phyloP scores from a whole-genome alignment of 2,888 invertebrate genomes.

The Leucozona laternaria region DNA sequence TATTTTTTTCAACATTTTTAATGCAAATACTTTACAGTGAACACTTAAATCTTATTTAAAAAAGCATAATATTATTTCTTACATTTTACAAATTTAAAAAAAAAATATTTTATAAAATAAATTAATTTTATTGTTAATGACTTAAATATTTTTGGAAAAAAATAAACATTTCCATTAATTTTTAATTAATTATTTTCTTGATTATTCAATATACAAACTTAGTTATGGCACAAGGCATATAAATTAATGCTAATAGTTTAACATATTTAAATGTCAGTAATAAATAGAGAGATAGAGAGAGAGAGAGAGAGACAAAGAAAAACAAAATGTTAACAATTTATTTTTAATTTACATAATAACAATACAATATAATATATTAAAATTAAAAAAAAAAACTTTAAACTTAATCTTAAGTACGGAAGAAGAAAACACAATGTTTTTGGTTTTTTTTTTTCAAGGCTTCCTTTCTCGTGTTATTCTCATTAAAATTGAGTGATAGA shows the following conservation, averaged over 20 bases:
- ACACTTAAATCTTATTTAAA: conserved; percentile 41
- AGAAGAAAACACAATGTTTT: not conserved
- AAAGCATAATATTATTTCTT: conserved; percentile 8
- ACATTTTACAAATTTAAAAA: conserved; percentile 14
- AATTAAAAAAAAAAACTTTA: conserved; percentile 35
- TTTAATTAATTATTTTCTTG: not conserved
- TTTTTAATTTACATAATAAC: conserved; percentile 52
- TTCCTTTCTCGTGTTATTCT: conserved; percentile 28
- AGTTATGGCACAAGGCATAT: conserved; percentile 69
- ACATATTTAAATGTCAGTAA: conserved; percentile 56
- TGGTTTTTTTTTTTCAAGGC: not conserved
- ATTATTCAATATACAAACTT: conserved; percentile 37
- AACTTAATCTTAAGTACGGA: conserved; percentile 29
- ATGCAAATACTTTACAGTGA: conserved; percentile 23
- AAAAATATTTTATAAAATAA: conserved; percentile 65
- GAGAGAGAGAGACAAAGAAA: conserved; percentile 17
- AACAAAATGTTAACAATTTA: conserved; percentile 62
- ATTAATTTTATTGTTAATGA: conserved; percentile 75
- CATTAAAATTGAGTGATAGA: conserved; percentile 49
- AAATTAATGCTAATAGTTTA: conserved; percentile 57
- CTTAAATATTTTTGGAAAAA: conserved; percentile 64
- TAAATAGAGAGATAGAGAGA: conserved; percentile 41
- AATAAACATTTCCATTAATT: not conserved
- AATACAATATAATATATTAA: conserved; percentile 45
- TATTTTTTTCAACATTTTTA: conserved; percentile 16